These are phyloP conservation scores for Dendroctonus ponderosae DNA, from an alignment of 1,140 invertebrate genomes.

Conservation along the genomic window DNA sequence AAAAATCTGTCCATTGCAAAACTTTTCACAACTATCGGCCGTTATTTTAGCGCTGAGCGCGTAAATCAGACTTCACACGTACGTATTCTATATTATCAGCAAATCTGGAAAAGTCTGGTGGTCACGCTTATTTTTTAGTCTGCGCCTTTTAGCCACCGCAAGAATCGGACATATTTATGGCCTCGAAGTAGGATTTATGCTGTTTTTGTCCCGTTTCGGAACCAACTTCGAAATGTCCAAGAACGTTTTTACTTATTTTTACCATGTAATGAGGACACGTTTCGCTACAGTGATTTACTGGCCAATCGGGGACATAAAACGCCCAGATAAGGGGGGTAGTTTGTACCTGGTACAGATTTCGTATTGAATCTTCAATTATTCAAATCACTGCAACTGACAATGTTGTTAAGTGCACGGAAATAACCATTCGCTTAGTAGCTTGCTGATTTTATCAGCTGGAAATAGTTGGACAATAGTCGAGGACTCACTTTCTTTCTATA, in stretches of 20 bases:
- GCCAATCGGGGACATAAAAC: constrained; percentile 4
- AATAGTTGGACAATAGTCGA: no score
- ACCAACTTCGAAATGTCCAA: constrained; percentile 15
- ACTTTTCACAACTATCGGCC: no score
- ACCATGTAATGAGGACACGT: constrained; percentile 10
- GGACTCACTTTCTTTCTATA: no score
- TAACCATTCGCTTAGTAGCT: no score
- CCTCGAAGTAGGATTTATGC: constrained; percentile 22
- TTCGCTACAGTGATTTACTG: constrained; percentile 7
- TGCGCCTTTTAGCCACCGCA: constrained; percentile 21
- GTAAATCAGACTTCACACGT: no score
- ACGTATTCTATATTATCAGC: no score
- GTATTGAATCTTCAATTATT: no score
- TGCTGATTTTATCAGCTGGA: no score
- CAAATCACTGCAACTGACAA: no score
- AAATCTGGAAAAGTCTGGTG: constrained; percentile 6
- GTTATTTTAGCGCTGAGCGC: no score
- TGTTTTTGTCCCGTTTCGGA: constrained; percentile 17
- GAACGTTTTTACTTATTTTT: constrained; percentile 15
- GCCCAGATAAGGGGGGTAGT: constrained; percentile 1
- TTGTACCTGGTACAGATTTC: not conserved
- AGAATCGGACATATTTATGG: constrained; percentile 23
- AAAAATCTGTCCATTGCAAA: no score
- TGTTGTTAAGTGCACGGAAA: no score
- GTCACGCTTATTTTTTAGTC: constrained; percentile 26